A percentile compares a stretch with the other conserved stretches of the same genome.
phyloP scores from a whole-genome alignment of 2,113 vertebrate species.

The Hymenochirus boettgeri region DNA sequence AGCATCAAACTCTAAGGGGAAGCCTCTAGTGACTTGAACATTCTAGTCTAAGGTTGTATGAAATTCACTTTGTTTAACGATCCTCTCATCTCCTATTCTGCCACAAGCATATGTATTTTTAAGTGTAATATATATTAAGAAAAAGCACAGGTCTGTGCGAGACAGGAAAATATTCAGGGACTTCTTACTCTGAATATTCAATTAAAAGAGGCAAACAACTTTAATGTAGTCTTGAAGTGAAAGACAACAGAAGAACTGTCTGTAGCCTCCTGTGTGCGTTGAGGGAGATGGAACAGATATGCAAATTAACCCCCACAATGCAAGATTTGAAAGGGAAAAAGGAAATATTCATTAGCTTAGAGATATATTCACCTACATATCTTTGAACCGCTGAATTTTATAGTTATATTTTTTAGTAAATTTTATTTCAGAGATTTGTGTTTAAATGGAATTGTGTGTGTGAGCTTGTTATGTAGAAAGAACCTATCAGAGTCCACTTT shows the following conservation, averaged over 20 bases:
- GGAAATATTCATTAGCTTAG: neutral
- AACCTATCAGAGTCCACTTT: too few relatives aligned
- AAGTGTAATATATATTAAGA: slow-evolving; percentile 8
- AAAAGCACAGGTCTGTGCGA: neutral
- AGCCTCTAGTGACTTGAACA: slow-evolving; percentile 19
- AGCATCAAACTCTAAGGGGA: slow-evolving; percentile 24
- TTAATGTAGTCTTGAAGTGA: slow-evolving; percentile 1
- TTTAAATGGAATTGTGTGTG: too few relatives aligned
- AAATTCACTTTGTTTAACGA: slow-evolving; percentile 19
- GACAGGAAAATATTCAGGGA: neutral
- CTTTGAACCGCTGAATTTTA: neutral
- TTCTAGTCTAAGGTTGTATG: slow-evolving; percentile 5
- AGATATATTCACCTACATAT: neutral
- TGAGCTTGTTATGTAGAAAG: too few relatives aligned
- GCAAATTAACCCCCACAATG: neutral
- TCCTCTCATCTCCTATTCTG: neutral
- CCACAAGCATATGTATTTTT: slow-evolving; percentile 13
- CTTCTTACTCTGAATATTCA: neutral
- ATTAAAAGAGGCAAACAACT: neutral
- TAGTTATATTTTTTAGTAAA: too few relatives aligned
- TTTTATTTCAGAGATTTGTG: neutral
- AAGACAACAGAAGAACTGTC: neutral
- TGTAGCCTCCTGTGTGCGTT: neutral
- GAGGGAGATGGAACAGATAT: neutral
- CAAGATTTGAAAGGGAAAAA: neutral